These are phyloP conservation scores for Amazona guildingii DNA, from an alignment of 2,113 vertebrate genomes.

Conservation along the genomic window DNA sequence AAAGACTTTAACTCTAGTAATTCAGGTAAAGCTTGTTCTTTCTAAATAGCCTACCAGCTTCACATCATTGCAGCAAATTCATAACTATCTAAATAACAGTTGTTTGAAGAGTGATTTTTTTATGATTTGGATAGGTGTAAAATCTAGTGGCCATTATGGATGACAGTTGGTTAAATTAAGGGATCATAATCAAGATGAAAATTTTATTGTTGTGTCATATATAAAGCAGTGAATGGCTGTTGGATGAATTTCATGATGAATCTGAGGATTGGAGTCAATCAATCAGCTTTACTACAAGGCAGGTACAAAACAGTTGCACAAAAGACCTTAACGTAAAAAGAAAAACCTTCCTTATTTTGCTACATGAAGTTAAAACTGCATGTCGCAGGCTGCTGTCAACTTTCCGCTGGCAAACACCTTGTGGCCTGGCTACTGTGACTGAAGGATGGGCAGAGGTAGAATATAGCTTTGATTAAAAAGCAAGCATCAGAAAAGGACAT, in stretches of 20 bases:
- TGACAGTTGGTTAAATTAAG: background rate
- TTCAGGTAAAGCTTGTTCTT: background rate
- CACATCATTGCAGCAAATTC: background rate
- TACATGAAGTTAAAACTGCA: background rate
- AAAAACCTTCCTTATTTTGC: background rate
- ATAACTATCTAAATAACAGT: background rate
- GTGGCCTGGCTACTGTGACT: background rate
- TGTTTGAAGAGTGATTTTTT: background rate
- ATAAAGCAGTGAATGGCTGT: background rate
- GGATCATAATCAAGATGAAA: background rate
- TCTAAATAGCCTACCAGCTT: background rate
- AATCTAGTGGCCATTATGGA: background rate
- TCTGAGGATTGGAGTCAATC: background rate
- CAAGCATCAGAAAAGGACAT: background rate
- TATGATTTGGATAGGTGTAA: conserved; percentile 15
- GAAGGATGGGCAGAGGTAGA: background rate
- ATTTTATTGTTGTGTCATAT: background rate
- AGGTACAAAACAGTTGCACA: background rate
- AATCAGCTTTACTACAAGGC: background rate
- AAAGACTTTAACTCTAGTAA: conserved; percentile 6
- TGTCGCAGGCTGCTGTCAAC: background rate
- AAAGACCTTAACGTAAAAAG: background rate
- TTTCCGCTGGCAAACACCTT: background rate
- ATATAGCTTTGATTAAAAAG: background rate
- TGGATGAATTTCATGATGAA: background rate